These are phyloP conservation scores for Epinotia nisella DNA, from an alignment of 2,888 invertebrate genomes.

Conservation along the genomic window DNA sequence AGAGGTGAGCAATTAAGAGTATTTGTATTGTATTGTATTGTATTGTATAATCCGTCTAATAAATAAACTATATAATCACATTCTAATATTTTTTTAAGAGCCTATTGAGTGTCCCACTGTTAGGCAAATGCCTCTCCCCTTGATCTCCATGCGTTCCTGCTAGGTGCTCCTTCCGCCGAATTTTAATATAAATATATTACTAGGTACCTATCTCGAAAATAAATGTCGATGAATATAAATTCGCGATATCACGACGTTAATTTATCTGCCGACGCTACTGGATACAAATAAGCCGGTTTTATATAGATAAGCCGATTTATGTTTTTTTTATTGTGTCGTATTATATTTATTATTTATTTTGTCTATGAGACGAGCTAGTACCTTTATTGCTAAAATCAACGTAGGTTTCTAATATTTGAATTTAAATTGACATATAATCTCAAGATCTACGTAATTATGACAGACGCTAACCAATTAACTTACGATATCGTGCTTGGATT, in stretches of 20 bases:
- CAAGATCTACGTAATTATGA: conserved; percentile 37
- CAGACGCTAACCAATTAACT: conserved; percentile 58
- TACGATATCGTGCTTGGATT: conserved; percentile 58
- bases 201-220: conserved; percentile 1
- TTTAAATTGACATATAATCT: conserved; percentile 56
- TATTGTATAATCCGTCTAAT: no score
- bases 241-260: conserved; percentile 20
- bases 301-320: conserved; percentile 84
- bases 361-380: conserved; percentile 66
- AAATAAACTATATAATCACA: no score
- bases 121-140: no score
- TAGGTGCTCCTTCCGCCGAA: no score
- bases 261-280: conserved; percentile 66
- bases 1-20: no score
- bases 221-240: conserved; percentile 31
- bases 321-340: conserved; percentile 77
- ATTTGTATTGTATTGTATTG: no score
- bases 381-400: conserved; percentile 69
- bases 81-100: no score
- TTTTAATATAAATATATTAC: no score
- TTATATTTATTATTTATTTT: conserved; percentile 72
- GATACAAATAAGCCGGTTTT: conserved; percentile 78
- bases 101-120: no score
- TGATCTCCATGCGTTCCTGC: no score
- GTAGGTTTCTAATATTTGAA: conserved; percentile 61